A percentile compares a stretch with the other conserved stretches of the same genome.
phyloP scores from a whole-genome alignment of 1,140 invertebrate species.

The Drosophila repletoides region DNA sequence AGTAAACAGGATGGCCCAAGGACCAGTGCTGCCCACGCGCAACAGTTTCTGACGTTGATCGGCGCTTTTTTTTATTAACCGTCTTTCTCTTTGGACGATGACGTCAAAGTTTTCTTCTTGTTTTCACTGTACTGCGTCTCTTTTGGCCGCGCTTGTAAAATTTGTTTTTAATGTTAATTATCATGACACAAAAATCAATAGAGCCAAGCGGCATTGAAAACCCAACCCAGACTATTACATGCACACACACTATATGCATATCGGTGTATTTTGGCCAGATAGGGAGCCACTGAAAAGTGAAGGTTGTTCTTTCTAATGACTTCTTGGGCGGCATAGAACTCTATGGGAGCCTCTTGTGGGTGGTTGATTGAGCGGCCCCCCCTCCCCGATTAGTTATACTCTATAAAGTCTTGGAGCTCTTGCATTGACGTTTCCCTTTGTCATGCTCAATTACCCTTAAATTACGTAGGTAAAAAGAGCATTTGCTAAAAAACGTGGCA shows the following conservation, averaged over 20 bases:
- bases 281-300: no score
- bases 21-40: conserved; percentile 18
- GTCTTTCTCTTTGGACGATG: conserved; percentile 24
- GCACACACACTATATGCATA: no score
- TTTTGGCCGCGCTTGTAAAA: conserved; percentile 46
- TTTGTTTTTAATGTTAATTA: conserved; percentile 66
- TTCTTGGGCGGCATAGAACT: conserved; percentile 5
- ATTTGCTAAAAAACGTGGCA: conserved; percentile 46
- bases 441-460: conserved; percentile 56
- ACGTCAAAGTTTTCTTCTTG: conserved; percentile 71
- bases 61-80: background rate
- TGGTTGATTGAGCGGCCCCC: no score
- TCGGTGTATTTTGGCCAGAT: no score
- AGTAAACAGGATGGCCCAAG: no score
- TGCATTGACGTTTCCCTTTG: conserved; percentile 43
- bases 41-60: conserved; percentile 26
- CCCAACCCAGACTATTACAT: no score
- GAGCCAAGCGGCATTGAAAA: conserved; percentile 34
- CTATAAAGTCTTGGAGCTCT: background rate
- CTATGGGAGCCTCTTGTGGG: background rate
- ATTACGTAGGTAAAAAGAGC: conserved; percentile 51
- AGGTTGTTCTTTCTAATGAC: background rate
- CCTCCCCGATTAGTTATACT: background rate
- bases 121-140: conserved; percentile 63
- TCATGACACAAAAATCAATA: conserved; percentile 62